These are phyloP conservation scores for Pitangus sulphuratus DNA, from an alignment of 2,797 vertebrate species.

Conservation along the genomic window DNA sequence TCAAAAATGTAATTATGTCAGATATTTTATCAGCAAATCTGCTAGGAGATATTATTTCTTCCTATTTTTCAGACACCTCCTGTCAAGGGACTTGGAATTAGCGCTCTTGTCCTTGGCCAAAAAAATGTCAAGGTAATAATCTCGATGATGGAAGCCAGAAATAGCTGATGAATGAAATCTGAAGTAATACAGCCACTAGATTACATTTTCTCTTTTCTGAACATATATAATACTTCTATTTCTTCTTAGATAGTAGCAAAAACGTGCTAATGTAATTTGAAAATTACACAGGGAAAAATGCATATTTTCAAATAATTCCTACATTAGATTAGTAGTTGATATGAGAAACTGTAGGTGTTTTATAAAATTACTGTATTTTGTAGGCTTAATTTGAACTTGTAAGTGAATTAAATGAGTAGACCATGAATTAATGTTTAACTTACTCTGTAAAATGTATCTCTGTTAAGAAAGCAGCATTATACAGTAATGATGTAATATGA, in stretches of 20 bases:
- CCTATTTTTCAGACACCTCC: neutral
- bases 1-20: neutral
- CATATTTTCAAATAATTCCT: neutral
- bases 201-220: neutral
- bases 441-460: slow-evolving; percentile 25
- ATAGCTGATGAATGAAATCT: neutral
- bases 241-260: neutral
- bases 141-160: neutral
- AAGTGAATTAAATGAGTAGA: slow-evolving; percentile 26
- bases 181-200: neutral
- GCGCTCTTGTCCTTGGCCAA: neutral
- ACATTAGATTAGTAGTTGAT: neutral
- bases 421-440: slow-evolving; percentile 12
- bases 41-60: neutral
- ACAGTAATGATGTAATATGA: neutral
- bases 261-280: neutral
- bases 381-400: neutral
- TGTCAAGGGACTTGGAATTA: neutral
- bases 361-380: slow-evolving; percentile 22
- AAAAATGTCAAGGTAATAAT: neutral
- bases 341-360: neutral
- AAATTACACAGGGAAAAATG: neutral
- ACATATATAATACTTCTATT: neutral
- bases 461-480: neutral
- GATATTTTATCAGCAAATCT: neutral